Base-by-base conservation (phyloP, 2,113 vertebrate species). In the Neodontobutis hainanensis region DNA sequence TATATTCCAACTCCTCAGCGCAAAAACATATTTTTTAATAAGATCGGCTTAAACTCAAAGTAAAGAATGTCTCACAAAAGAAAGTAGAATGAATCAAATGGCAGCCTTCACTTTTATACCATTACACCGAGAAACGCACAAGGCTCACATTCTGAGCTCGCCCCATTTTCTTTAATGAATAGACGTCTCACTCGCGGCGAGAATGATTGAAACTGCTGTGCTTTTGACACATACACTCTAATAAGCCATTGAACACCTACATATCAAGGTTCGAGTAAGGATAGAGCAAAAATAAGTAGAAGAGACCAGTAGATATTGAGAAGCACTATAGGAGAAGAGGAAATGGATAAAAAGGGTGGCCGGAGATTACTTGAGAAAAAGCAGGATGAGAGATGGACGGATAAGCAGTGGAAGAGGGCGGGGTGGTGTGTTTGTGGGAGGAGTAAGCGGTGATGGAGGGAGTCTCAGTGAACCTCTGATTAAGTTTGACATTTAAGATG, bases 401-500 rank as follows among this genome's bases (percentile, higher is more conserved):
- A 74, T 70, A 64, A 2, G 14, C 15, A 51, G 48, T 32, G 65
- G 43, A 59, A 47, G 35, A 47, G 44, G 45, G 35, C 43, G 62
- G 64, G 15, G 49, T 66, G 45, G 42, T 62, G 56, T 58, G 58
- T 51, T 70, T 12, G 5, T 55, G 52, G 52, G 52, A 55, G 34
- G 52, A 35, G 19, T 27, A 27, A 27, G 19, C 19, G 19, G 19
- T 27, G 19, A 27, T 27, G 32, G 52, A 55, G 52, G 52, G 38
- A 55, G 52, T 38, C 52, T 55, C 35, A 55, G 53, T 78, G 80
- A 87, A 83, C 65, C 74, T 58, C 63, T 86, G 80, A 87, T 86
- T 87, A 85, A 87, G 83, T 86, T 89, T 90, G 88, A 92, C 85
- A 88, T 90, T 89, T 83, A 88, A 90, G 76, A 89, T 86, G 84